These are phyloP conservation scores for Sprattus sprattus DNA, from an alignment of 2,113 vertebrate genomes.

Conservation along the genomic window DNA sequence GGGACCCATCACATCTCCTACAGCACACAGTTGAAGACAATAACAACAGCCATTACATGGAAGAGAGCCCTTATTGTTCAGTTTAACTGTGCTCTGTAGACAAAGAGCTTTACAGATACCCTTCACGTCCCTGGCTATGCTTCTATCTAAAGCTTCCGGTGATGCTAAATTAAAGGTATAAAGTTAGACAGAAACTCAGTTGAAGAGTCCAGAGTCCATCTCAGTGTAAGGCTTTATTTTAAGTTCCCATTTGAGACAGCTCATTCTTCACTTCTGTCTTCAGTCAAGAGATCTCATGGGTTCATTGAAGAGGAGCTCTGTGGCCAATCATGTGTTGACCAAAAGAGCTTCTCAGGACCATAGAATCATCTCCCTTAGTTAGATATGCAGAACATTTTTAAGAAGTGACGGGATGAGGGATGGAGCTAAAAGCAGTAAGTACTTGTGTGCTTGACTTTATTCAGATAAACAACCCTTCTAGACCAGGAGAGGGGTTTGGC, in stretches of 20 bases:
- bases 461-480: not conserved
- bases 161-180: not conserved
- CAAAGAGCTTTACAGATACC: not conserved
- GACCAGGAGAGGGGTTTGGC: not conserved
- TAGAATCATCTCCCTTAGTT: not conserved
- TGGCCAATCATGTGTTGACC: not conserved
- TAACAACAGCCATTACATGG: not conserved
- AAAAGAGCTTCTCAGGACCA: not conserved
- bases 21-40: constrained; percentile 13
- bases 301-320: not conserved
- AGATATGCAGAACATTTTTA: not conserved
- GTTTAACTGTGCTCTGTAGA: not conserved
- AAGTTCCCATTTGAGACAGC: not conserved
- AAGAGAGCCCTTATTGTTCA: not conserved
- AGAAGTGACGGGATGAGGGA: not conserved
- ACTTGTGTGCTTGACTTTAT: not conserved
- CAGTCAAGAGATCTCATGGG: not conserved
- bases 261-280: too few relatives aligned
- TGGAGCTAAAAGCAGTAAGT: not conserved
- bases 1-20: constrained; percentile 94
- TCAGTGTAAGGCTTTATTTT: not conserved
- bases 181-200: not conserved
- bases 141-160: not conserved
- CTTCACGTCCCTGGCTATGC: not conserved
- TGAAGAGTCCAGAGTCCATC: not conserved